These are phyloP conservation scores for Oasisia sp. DNA, from an alignment of 2,888 invertebrate genomes.

Conservation along the genomic window DNA sequence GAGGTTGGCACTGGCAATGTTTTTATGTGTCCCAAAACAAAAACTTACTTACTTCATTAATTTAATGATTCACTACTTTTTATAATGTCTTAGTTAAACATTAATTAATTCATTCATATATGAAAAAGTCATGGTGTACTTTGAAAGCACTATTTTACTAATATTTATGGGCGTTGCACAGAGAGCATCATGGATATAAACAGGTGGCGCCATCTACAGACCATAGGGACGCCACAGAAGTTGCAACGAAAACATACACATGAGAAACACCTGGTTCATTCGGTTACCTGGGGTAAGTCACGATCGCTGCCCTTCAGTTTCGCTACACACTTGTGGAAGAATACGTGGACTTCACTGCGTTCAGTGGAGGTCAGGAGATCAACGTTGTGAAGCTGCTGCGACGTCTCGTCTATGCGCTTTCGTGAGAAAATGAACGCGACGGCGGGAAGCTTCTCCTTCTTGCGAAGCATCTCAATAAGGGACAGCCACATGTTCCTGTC, in stretches of 20 bases:
- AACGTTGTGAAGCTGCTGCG: conserved; percentile 70
- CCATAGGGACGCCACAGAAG: too few relatives aligned
- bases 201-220: too few relatives aligned
- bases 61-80: too few relatives aligned
- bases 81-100: too few relatives aligned
- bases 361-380: conserved; percentile 87
- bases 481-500: conserved; percentile 72
- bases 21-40: neutral
- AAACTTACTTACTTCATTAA: too few relatives aligned
- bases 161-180: too few relatives aligned
- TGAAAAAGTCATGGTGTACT: too few relatives aligned
- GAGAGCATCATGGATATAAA: too few relatives aligned
- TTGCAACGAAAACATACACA: too few relatives aligned
- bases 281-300: conserved; percentile 81
- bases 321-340: conserved; percentile 86
- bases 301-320: conserved; percentile 87
- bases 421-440: conserved; percentile 94
- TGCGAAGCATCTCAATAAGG: conserved; percentile 80
- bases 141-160: too few relatives aligned
- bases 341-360: conserved; percentile 83
- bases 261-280: neutral
- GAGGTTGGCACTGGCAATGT: neutral
- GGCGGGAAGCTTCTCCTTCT: conserved; percentile 87
- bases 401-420: conserved; percentile 79
- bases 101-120: too few relatives aligned